Evolutionary conservation across 2,888 invertebrate species (phyloP), one percentile per base, ranked within the genome.

Genomic region (Drosophila emarginata): DNA sequence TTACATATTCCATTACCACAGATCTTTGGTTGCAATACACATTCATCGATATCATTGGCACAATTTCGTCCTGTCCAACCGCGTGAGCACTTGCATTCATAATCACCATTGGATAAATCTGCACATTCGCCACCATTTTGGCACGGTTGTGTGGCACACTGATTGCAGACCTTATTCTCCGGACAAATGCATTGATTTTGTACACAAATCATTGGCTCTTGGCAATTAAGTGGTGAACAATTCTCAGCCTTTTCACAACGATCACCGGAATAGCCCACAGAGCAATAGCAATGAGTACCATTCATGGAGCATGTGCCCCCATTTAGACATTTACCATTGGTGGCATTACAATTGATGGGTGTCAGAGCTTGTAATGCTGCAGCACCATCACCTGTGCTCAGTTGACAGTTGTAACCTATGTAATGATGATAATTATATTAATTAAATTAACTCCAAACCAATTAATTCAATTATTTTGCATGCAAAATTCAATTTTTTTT

Each of bases 1-100:
- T 96, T 92, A 90, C 97, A 97, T 67, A 97, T 96, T 23, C 97
- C 97, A 84, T 96, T 93, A 80, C 95, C 95, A 90, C 97, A 97
- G 72, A 95, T 93, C 63, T 94, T 93, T 53, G 93, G 93, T 36
- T 91, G 88, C 2, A 91, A 84, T 0, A 90, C 80, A 61, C 92
- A 91, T 90, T 97, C 97, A 89, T 97, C 94, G 14, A 97, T 93
- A 89, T 97, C 97, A 62, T 92, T 79, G 76, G 93, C 93, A 73
- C 94, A 94, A 65, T 92, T 92, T 26, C 93, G 92, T 11, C 94
- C 94, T 86, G 92, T 93, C 91, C 93, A 94, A 79, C 94, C 94
- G 36, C 93, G 90, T 15, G 92, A 90, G 88, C 94, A 94, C 67
- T 93, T 92, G 89, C 95, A 95, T 74, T 92, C 92, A 90, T 93